Evolutionary conservation across 2,888 invertebrate species (phyloP).

Genomic region (Drosophila pseudotakahashii): DNA sequence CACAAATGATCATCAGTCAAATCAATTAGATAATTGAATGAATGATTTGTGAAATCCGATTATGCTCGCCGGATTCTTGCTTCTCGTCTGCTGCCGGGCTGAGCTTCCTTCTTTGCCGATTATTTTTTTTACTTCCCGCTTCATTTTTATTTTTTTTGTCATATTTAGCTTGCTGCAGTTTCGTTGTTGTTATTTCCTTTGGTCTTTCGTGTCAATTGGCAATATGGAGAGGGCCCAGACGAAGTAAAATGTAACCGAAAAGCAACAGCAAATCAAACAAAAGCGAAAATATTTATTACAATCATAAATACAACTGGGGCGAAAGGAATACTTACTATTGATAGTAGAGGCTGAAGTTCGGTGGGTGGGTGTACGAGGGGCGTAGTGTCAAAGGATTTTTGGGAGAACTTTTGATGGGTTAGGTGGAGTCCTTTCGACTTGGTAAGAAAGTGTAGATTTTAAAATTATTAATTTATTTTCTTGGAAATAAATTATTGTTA

Average conservation of each 20-base stretch:
- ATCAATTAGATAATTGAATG: slow-evolving; percentile 80
- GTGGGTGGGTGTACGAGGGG: background rate
- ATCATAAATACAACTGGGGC: slow-evolving; percentile 34
- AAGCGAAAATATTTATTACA: slow-evolving; percentile 41
- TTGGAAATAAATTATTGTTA: too few relatives aligned
- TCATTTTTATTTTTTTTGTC: slow-evolving; percentile 16
- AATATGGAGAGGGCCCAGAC: slow-evolving; percentile 34
- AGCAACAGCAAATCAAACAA: slow-evolving; percentile 34
- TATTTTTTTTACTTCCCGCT: slow-evolving; percentile 15
- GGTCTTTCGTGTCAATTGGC: slow-evolving; percentile 45
- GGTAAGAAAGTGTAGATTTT: background rate
- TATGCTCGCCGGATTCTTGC: slow-evolving; percentile 51
- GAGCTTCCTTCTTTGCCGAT: slow-evolving; percentile 17
- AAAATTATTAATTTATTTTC: too few relatives aligned
- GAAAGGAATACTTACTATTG: slow-evolving; percentile 23
- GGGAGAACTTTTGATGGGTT: background rate
- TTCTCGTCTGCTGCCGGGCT: slow-evolving; percentile 3
- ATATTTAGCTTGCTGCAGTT: slow-evolving; percentile 11
- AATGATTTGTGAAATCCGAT: slow-evolving; percentile 81
- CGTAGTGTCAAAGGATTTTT: slow-evolving; percentile 11
- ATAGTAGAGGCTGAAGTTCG: slow-evolving; percentile 7
- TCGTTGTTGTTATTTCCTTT: slow-evolving; percentile 5
- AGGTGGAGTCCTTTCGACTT: background rate
- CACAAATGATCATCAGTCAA: slow-evolving; percentile 80
- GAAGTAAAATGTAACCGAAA: slow-evolving; percentile 10